Evolutionary conservation across 2,113 vertebrate genomes (phyloP).

Genomic region (Bos indicus): DNA sequence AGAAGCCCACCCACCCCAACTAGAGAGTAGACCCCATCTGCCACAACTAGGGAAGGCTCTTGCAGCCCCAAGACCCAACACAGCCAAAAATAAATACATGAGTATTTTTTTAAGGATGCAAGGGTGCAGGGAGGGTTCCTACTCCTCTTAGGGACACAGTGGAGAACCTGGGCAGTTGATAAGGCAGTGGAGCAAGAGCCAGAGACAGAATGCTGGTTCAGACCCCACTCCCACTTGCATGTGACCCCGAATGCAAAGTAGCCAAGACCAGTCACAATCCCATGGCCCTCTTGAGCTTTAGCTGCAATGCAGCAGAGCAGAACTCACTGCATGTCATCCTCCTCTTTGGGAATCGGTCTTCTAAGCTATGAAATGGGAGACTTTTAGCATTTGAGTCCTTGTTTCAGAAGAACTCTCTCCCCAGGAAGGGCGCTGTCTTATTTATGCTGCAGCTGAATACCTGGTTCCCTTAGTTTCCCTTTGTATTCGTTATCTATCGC

Average conservation of each 20-base stretch:
- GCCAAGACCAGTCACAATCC: not conserved
- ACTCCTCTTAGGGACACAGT: not conserved
- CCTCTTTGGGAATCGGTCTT: not conserved
- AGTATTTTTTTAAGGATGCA: not conserved
- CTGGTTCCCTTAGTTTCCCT: not conserved
- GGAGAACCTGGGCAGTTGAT: not conserved
- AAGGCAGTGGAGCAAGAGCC: not conserved
- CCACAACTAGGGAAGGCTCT: not conserved
- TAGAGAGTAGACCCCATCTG: not conserved
- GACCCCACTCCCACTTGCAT: not conserved
- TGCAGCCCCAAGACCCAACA: not conserved
- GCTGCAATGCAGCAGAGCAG: not conserved
- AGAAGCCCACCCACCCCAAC: not conserved
- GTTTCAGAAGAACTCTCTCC: not conserved
- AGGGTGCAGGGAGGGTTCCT: not conserved
- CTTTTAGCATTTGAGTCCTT: not conserved
- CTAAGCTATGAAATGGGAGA: not conserved
- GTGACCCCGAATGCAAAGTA: not conserved
- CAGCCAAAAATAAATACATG: not conserved
- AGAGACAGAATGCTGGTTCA: not conserved
- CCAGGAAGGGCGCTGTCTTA: not conserved
- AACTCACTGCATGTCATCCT: not conserved
- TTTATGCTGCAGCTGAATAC: not conserved
- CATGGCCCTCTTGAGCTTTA: not conserved
- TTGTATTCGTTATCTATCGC: not conserved